phyloP scores from a whole-genome alignment of 2,113 vertebrate genomes.

The Leuciscus idus region DNA sequence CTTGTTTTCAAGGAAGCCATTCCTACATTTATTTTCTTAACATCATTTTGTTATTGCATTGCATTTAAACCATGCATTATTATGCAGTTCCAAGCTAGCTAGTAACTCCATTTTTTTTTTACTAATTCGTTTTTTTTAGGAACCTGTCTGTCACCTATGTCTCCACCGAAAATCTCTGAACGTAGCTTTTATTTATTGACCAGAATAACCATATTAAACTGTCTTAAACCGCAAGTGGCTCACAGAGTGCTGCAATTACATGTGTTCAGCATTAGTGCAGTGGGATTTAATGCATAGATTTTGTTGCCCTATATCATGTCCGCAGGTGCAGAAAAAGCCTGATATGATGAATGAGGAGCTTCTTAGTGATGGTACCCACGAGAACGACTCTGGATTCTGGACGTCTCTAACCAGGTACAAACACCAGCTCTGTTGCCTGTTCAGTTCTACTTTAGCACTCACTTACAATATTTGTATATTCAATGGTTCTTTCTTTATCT shows the following conservation, averaged over 20 bases:
- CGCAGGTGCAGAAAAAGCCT: constrained; percentile 95
- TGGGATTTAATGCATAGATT: neutral
- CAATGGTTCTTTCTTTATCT: neutral
- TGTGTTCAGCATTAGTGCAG: neutral
- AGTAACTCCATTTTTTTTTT: neutral
- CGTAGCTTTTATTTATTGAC: neutral
- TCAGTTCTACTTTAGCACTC: constrained; percentile 8
- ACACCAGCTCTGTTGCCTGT: neutral
- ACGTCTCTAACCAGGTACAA: constrained; percentile 91
- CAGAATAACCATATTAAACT: neutral
- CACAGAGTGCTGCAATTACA: neutral
- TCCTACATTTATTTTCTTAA: neutral
- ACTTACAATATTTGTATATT: neutral
- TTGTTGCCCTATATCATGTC: neutral
- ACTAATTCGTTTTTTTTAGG: neutral
- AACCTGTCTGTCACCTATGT: neutral
- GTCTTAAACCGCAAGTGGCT: neutral
- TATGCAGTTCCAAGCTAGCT: neutral
- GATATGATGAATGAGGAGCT: constrained; percentile 95
- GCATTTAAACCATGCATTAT: neutral
- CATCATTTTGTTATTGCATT: neutral
- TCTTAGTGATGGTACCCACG: constrained; percentile 86
- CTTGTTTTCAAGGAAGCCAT: neutral
- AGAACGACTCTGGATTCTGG: constrained; percentile 94
- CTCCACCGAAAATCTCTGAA: neutral